These are phyloP conservation scores for Plemyria rubiginata DNA, from an alignment of 2,888 invertebrate species.

Conservation along the genomic window DNA sequence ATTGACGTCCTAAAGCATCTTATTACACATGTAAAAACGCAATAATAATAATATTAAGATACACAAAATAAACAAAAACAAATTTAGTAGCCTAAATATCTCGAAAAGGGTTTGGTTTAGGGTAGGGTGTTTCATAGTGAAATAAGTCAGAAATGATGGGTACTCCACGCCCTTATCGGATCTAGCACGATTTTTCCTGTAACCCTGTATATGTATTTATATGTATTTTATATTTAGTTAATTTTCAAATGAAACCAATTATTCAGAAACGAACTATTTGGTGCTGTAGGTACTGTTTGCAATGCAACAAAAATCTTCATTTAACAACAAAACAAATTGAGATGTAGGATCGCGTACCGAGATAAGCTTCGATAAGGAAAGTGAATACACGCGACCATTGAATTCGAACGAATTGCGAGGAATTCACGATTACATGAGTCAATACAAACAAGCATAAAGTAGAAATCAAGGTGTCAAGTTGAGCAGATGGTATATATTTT, in stretches of 20 bases:
- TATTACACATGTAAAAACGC: too few species aligned
- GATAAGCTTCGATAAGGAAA: conserved; percentile 14
- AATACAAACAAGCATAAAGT: background rate
- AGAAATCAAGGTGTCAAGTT: background rate
- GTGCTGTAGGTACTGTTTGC: conserved; percentile 12
- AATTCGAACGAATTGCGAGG: conserved; percentile 13
- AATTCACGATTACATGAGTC: background rate
- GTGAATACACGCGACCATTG: conserved; percentile 17
- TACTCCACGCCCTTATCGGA: too few species aligned
- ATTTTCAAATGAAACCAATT: background rate
- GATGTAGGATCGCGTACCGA: conserved; percentile 11
- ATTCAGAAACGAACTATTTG: conserved; percentile 8
- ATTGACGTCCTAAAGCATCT: too few species aligned
- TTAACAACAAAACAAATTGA: conserved; percentile 22
- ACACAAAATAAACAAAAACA: too few species aligned
- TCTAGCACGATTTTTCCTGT: too few species aligned
- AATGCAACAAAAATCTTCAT: conserved; percentile 10
- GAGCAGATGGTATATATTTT: too few species aligned
- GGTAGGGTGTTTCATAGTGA: too few species aligned
- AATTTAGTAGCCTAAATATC: too few species aligned
- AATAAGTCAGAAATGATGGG: too few species aligned
- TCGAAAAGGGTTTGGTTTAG: too few species aligned
- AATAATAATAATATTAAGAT: too few species aligned
- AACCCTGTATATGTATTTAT: too few species aligned
- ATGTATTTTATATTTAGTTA: background rate